These are phyloP conservation scores for Sarcophaga carnaria DNA, from an alignment of 2,888 invertebrate species.

Conservation along the genomic window DNA sequence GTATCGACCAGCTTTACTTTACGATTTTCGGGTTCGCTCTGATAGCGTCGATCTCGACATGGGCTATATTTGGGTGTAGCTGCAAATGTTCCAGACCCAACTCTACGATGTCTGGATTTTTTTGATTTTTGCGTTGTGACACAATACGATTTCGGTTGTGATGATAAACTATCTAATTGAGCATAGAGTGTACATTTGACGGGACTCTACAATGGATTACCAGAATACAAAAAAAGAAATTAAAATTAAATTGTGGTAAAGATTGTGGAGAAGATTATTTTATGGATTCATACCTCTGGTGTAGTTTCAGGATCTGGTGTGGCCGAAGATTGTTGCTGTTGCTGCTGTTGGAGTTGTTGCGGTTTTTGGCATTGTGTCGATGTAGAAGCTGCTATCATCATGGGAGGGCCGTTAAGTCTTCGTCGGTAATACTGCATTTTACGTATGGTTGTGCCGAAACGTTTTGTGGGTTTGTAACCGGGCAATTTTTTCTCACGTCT, in stretches of 20 bases:
- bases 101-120: conserved; percentile 84
- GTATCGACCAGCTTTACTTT: conserved; percentile 83
- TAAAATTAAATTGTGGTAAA: background rate
- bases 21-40: conserved; percentile 81
- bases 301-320: conserved; percentile 82
- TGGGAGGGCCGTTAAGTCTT: conserved; percentile 76
- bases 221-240: background rate
- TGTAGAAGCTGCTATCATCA: conserved; percentile 64
- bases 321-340: conserved; percentile 77
- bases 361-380: conserved; percentile 73
- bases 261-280: background rate
- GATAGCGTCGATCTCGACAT: conserved; percentile 83
- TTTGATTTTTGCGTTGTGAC: conserved; percentile 80
- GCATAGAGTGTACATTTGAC: conserved; percentile 85
- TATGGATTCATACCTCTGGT: conserved; percentile 77
- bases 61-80: conserved; percentile 82
- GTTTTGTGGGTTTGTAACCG: conserved; percentile 79
- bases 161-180: conserved; percentile 83
- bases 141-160: conserved; percentile 84
- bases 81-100: conserved; percentile 84
- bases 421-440: conserved; percentile 81
- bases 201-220: conserved; percentile 81
- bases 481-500: conserved; percentile 81
- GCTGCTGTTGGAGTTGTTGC: conserved; percentile 71
- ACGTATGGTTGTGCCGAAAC: conserved; percentile 79